These are phyloP conservation scores for Druceiella hillmani DNA, from an alignment of 2,888 invertebrate species.

Conservation along the genomic window DNA sequence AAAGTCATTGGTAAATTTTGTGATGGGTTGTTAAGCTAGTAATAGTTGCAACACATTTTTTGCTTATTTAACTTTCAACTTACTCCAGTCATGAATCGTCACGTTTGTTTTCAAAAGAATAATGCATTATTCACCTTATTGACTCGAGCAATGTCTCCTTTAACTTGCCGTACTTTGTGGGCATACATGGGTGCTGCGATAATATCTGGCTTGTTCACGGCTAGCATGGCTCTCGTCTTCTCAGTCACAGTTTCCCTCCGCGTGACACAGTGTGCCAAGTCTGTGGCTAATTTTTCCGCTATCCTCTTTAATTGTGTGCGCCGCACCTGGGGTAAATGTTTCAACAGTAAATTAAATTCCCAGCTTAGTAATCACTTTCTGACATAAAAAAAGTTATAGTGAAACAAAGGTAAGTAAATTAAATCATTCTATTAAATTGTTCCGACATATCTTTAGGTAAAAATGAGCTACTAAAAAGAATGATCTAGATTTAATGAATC, in stretches of 20 bases:
- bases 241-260: conserved; percentile 41
- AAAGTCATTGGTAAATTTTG: no score
- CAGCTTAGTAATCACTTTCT: no score
- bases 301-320: conserved; percentile 43
- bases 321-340: conserved; percentile 32
- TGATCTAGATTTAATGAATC: no score
- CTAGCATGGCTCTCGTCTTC: conserved; percentile 37
- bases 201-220: conserved; percentile 38
- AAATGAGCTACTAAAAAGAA: no score
- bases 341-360: not conserved
- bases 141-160: conserved; percentile 37
- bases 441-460: no score
- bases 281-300: conserved; percentile 40
- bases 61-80: no score
- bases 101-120: not conserved
- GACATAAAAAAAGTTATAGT: no score
- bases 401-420: no score
- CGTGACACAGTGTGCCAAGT: conserved; percentile 41
- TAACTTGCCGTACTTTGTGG: conserved; percentile 41
- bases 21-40: no score
- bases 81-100: no score
- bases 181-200: conserved; percentile 31
- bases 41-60: no score
- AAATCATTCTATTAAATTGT: no score
- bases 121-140: conserved; percentile 32